A percentile compares a stretch with the other conserved stretches of the same genome.
These are phyloP conservation scores for Cynoglossus semilaevis DNA, from an alignment of 2,113 vertebrate genomes.

Conservation along the genomic window DNA sequence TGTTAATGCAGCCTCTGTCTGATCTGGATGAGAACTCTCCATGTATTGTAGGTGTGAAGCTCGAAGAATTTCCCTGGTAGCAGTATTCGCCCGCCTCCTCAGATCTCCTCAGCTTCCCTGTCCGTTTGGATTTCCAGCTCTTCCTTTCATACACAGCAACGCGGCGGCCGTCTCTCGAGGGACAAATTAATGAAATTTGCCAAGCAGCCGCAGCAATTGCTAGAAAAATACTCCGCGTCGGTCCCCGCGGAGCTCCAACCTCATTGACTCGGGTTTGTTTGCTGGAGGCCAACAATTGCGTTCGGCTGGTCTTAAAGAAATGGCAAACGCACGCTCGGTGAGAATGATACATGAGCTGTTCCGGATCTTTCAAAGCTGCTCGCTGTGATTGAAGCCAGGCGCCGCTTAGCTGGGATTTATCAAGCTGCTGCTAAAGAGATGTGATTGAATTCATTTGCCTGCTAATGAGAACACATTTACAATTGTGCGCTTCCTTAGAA, in stretches of 20 bases:
- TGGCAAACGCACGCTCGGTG: constrained; percentile 21
- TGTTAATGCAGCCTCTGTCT: constrained; percentile 4
- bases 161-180: constrained; percentile 25
- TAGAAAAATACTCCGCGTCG: constrained; percentile 29
- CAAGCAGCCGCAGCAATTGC: constrained; percentile 40
- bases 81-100: constrained; percentile 23
- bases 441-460: constrained; percentile 68
- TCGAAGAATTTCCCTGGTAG: constrained; percentile 8
- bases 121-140: constrained; percentile 1
- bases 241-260: constrained; percentile 40
- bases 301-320: constrained; percentile 34
- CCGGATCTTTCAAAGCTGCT: constrained; percentile 57
- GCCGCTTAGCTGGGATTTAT: constrained; percentile 62
- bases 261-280: constrained; percentile 54
- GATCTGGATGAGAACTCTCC: constrained; percentile 1
- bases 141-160: constrained; percentile 10
- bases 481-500: constrained; percentile 45
- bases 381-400: constrained; percentile 44
- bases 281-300: constrained; percentile 41
- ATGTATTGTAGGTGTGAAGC: background rate
- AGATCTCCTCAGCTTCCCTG: constrained; percentile 16
- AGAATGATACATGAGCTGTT: constrained; percentile 48
- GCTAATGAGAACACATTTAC: constrained; percentile 58
- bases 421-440: constrained; percentile 53
- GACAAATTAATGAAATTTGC: constrained; percentile 53